Base-by-base conservation (phyloP, 1,140 invertebrate species). In the Melanaphis sacchari region DNA sequence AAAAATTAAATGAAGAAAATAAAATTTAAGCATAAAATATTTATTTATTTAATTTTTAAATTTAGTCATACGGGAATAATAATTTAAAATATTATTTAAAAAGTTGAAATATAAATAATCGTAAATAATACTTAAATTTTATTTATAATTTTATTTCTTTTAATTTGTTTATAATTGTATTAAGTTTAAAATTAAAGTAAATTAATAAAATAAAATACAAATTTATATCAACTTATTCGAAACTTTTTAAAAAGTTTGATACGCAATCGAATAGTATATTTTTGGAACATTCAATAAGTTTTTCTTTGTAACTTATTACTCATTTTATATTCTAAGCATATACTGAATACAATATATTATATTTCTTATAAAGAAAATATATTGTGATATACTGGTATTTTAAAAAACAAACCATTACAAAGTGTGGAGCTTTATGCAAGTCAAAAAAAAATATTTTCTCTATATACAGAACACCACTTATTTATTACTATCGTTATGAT, bases 291-390 rank as follows among this genome's bases (percentile, higher is more conserved):
- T 76, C 59, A 76, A 76, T 76, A 76, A 76, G 4, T 76, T 76
- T 76, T 76, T 76, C 31, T 76, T 76, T n/a, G 59, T n/a, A 76
- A 76, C 59, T 76, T 76, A 76, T n/a, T 76, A n/a, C n/a, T 76
- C 59, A 15, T 76, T 76, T 15, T 76, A 18, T 66, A 66, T 66
- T 66, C 15, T n/a, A n/a, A 66, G 31, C 59, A 66, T 31, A 66
- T 66, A 66, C 31, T 66, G 31, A n/a, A 66, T 66, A 66, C 31
- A 66, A n/a, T 66, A n/a, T 18, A 18, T 18, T 18, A 18, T 46
- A 1, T 46, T 46, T 46, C 46, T 46, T 46, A 46, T 46, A 18
- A n/a, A 18, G 31, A 66, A 66, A 66, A 66, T 66, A 66, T 66
- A 66, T 66, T 66, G 18, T 66, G 11, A 66, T 15, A 5, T 66